These are phyloP conservation scores for Thermophis baileyi DNA, from an alignment of 2,113 vertebrate genomes.

Conservation along the genomic window DNA sequence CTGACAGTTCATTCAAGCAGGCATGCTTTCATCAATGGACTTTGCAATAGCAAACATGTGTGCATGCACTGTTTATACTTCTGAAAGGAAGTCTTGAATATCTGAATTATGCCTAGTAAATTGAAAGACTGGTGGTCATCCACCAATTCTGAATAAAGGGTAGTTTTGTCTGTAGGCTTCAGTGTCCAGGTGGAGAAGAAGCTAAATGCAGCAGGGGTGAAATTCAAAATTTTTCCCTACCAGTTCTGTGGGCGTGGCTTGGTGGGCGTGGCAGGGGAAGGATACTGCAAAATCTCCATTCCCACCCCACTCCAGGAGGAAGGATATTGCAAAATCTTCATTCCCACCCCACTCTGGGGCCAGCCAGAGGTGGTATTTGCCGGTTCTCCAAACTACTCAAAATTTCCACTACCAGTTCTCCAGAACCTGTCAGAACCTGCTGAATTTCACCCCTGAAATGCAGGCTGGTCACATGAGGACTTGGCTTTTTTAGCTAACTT, in stretches of 20 bases:
- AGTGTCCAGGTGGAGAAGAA: neutral
- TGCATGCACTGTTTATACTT: constrained; percentile 6
- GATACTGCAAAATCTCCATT: too few relatives aligned
- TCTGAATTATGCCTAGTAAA: constrained; percentile 33
- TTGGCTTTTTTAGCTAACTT: neutral
- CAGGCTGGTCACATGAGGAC: neutral
- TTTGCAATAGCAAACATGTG: neutral
- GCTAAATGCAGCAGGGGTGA: too few relatives aligned
- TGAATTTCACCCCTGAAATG: neutral
- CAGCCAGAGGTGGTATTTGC: too few relatives aligned
- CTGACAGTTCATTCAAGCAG: neutral
- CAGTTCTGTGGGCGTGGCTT: too few relatives aligned
- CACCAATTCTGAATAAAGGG: neutral
- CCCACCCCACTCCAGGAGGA: too few relatives aligned
- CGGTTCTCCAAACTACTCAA: too few relatives aligned
- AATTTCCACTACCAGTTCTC: too few relatives aligned
- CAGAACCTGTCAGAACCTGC: too few relatives aligned
- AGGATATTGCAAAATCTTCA: too few relatives aligned
- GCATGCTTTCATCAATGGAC: neutral
- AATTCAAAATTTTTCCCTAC: too few relatives aligned
- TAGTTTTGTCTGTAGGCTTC: neutral
- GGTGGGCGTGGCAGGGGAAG: too few relatives aligned
- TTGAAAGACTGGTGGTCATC: neutral
- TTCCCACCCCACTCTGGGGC: too few relatives aligned
- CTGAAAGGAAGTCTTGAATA: constrained; percentile 38